phyloP scores from a whole-genome alignment of 2,888 invertebrate genomes.

The Rhorus exstirpatorius region DNA sequence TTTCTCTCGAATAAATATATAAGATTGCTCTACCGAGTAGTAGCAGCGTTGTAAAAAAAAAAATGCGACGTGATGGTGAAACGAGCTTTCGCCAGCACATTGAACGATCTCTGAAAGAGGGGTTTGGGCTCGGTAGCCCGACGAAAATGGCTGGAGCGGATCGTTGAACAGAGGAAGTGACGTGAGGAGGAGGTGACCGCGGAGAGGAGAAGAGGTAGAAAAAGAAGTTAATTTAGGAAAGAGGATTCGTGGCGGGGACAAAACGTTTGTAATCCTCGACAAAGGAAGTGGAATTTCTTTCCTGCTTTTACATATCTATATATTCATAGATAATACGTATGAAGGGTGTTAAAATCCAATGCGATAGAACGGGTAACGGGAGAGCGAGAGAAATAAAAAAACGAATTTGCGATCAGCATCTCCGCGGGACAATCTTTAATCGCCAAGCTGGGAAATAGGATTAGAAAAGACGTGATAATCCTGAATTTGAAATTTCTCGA shows the following conservation, averaged over 20 bases:
- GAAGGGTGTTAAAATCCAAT: conserved; percentile 39
- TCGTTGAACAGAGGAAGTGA: conserved; percentile 55
- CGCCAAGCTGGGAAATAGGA: not conserved
- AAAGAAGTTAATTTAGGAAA: conserved; percentile 79
- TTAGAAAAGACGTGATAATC: conserved; percentile 5
- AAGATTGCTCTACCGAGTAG: conserved; percentile 15
- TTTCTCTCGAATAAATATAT: conserved; percentile 14
- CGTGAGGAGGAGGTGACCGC: not conserved
- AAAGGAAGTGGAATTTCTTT: conserved; percentile 64
- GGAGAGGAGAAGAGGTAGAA: conserved; percentile 7
- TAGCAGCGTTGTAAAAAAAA: conserved; percentile 22
- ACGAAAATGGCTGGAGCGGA: conserved; percentile 75
- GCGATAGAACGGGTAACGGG: conserved; percentile 49
- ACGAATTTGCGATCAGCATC: conserved; percentile 32
- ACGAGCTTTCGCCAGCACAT: conserved; percentile 29
- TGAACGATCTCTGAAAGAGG: conserved; percentile 42
- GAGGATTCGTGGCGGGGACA: conserved; percentile 74
- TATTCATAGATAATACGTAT: conserved; percentile 35
- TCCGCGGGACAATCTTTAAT: not conserved
- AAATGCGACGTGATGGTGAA: not conserved
- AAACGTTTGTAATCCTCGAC: conserved; percentile 77
- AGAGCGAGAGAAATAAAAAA: conserved; percentile 29
- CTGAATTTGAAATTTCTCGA: not conserved
- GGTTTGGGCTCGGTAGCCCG: conserved; percentile 56
- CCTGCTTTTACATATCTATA: conserved; percentile 42